Percentiles rank a stretch among this genome's conserved stretches.
Conservation (phyloP, 2,888 invertebrate species). For the Phorcus lineatus region DNA sequence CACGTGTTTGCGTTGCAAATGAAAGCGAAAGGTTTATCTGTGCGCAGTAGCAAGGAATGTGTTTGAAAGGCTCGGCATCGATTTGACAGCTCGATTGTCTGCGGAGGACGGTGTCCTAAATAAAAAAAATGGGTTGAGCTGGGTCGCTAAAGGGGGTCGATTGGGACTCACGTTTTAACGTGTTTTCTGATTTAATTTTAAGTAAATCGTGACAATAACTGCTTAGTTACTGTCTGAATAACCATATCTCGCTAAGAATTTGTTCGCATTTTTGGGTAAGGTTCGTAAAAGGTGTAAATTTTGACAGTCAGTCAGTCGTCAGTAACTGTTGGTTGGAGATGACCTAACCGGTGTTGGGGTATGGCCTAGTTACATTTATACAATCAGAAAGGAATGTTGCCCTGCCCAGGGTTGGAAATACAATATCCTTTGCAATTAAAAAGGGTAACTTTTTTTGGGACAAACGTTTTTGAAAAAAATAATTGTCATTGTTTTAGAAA, state of each 20-base stretch:
- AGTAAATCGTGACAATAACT: no score
- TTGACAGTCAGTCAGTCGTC: no score
- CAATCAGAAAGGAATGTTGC: not conserved
- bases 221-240: no score
- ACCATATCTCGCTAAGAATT: no score
- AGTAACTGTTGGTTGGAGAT: not conserved
- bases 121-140: conserved; percentile 9
- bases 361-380: not conserved
- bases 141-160: not conserved
- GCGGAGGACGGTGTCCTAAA: not conserved
- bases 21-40: not conserved
- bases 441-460: no score
- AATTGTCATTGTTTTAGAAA: no score
- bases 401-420: not conserved
- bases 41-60: not conserved
- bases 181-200: no score
- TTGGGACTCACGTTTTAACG: not conserved
- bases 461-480: no score
- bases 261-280: no score
- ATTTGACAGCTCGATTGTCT: conserved; percentile 14
- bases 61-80: not conserved
- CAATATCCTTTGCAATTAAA: no score
- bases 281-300: no score
- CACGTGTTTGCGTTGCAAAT: conserved; percentile 18
- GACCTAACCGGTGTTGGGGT: not conserved